Base-by-base conservation (phyloP, 2,113 vertebrate species). In the Cyphomyrus discorhynchus region DNA sequence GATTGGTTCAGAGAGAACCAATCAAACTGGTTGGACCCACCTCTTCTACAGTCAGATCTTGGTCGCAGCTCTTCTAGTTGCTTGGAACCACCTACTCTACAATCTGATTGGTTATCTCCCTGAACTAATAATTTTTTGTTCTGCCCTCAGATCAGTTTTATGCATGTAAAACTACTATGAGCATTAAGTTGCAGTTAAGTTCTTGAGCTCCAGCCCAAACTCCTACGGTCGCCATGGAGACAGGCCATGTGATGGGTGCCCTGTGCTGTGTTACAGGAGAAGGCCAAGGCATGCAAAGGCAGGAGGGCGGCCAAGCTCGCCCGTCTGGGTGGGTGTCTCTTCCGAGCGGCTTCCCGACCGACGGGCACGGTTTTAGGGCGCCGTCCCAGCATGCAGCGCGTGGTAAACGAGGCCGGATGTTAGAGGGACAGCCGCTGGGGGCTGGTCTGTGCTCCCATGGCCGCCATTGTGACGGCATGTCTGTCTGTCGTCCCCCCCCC, bases 271-370 rank as follows among this genome's bases (percentile, higher is more conserved):
- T 92, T 91, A 3, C 80, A 97, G 97, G 97, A 97, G 94, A 98
- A 97, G 93, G 93, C 96, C 90, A 97, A 96, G 92, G 93, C 92
- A 70, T 94, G 94, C 92, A 98, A 97, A 95, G 96, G 96, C 90
- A 96, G 96, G 92, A 96, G 96, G 95, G 97, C 95, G 92, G 94
- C 95, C 92, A 98, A 97, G 95, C 94, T 97, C 90, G 94, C 96
- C 91, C 97, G 97, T 94, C 93, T 97, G 92, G 97, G 97, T 98
- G 93, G 35, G 93, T 80, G n/a, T 46, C 85, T 1, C 24, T 8
- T 86, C 27, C 27, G 21, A 50, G 27, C 11, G 27, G 8, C 39
- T 47, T 62, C 56, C 24, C 21, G 7, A 62, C 2, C 24, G 24
- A 62, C 24, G 21, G 56, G 56, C 56, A 62, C 56, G 56, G 56